Base-by-base conservation (phyloP, 2,888 invertebrate species). In the Branchipolynoe longqiensis region DNA sequence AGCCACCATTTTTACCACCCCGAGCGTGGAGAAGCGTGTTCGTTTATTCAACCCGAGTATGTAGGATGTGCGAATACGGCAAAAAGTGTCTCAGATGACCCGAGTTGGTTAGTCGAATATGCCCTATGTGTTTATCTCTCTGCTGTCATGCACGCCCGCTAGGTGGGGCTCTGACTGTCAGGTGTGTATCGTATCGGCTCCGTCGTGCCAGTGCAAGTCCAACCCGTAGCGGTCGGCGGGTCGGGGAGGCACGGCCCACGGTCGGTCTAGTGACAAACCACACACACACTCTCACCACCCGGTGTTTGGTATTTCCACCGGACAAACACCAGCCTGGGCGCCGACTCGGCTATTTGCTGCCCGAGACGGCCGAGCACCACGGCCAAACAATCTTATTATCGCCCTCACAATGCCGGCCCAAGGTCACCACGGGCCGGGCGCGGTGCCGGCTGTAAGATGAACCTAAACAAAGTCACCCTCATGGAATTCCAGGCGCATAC, bases 331-430 rank as follows among this genome's bases (percentile, higher is more conserved):
- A 8, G 28, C n/a, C n/a, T 40, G n/a, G 18, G n/a, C 8, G 22
- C n/a, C 33, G 73, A 73, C 22, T 73, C 73, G 38, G 33, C 73
- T 73, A 73, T 73, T 73, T 73, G 73, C 25, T 6, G 31, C 25
- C 33, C 38, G 22, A 22, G 73, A 14, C 40, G 38, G 8, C 14
- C 38, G 3, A 36, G 69, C 33, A 69, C 8, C 36, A 38, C 78
- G 78, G 78, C 78, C 78, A 78, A 40, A 78, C 25, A 78, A 25
- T 48, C 41, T 48, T 54, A 78, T 78, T 78, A 78, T 78, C 78
- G 78, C 41, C 48, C 78, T 18, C n/a, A 78, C 78, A 78, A 78
- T 48, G 54, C 78, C 28, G 28, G n/a, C 41, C 48, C 78, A 78
- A 78, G 78, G 78, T 78, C 78, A 33, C 14, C 78, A 28, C 1